Evolutionary conservation across 2,888 invertebrate genomes (phyloP), one percentile per base, ranked within the genome.

Genomic region (Lissonota sp.): DNA sequence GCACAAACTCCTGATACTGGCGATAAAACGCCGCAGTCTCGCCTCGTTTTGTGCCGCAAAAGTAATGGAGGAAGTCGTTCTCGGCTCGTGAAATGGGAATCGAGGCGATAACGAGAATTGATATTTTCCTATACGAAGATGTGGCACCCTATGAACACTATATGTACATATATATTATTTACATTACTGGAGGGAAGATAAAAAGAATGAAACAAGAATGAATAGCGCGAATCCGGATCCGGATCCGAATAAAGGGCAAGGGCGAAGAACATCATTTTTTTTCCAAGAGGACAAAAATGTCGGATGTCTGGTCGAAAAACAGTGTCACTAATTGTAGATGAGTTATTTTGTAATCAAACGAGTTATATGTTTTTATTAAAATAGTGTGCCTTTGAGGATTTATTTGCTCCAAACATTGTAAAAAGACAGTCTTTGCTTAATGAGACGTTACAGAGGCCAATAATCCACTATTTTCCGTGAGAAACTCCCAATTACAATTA

Each of bases 61-160:
- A 78, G 66, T 67, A 60, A 67, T 67, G 60, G 51, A 49, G 67
- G 75, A 76, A 76, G 69, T 76, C 75, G 75, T 76, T 73, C 37
- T 53, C 55, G 72, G 55, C 67, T 66, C 78, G 78, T 78, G 72
- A 78, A 78, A 78, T 72, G 78, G 26, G 66, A 78, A 78, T 78
- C 66, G 66, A 62, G 39, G 67, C 67, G 72, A 62, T 72, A 78
- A 78, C 72, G 67, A 67, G 67, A 78, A 78, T 67, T 67, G 78
- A 72, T 72, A 78, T 78, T 78, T 67, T 67, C 66, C 66, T 67
- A 66, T 67, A 67, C 53, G 62, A 60, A 40, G 58, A 12, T 40
- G 12, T 53, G 53, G 53, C 37, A 51, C 8, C 40, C 51, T 5
- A 4, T 6, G 26, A 12, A 26, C 49, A 26, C 26, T 57, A 57